These are phyloP conservation scores for Gallinago jamesoni DNA, from an alignment of 2,113 vertebrate species.

Conservation along the genomic window DNA sequence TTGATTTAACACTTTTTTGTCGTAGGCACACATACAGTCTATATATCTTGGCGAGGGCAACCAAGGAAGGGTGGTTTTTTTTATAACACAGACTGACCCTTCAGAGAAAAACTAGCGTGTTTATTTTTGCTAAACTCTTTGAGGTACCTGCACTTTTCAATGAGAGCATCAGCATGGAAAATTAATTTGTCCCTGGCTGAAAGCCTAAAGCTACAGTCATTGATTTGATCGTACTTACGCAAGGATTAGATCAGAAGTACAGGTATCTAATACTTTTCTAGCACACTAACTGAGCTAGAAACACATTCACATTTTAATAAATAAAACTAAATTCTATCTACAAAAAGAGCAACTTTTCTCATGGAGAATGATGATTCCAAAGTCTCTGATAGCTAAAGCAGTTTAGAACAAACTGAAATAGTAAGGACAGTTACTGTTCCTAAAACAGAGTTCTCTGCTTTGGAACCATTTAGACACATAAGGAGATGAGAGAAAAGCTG, in stretches of 20 bases:
- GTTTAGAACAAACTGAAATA: not conserved
- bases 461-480: not conserved
- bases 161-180: not conserved
- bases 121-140: not conserved
- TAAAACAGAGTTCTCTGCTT: not conserved
- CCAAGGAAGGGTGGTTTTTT: not conserved
- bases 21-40: not conserved
- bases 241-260: not conserved
- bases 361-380: not conserved
- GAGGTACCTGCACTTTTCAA: not conserved
- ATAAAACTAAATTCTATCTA: not conserved
- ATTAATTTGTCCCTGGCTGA: not conserved
- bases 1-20: not conserved
- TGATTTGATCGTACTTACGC: not conserved
- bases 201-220: conserved; percentile 5
- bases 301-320: not conserved
- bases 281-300: not conserved
- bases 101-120: not conserved
- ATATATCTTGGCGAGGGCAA: not conserved
- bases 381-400: not conserved
- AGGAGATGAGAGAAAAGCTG: not conserved
- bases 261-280: not conserved
- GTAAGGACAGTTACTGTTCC: not conserved
- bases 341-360: not conserved
- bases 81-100: not conserved